These are phyloP conservation scores for Chiloscyllium plagiosum DNA, from an alignment of 2,113 vertebrate genomes.

Conservation along the genomic window DNA sequence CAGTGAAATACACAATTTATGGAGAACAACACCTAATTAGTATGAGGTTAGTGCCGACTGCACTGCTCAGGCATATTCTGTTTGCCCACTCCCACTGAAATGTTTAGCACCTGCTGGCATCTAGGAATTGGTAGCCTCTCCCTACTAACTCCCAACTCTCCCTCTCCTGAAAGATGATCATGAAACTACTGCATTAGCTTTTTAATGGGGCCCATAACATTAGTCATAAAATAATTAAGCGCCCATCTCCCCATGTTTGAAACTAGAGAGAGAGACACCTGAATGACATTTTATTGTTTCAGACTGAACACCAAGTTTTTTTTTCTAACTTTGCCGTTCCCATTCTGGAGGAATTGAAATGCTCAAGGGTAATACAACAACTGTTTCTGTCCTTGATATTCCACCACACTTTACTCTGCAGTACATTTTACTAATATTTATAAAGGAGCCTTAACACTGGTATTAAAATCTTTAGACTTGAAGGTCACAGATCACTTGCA, in stretches of 20 bases:
- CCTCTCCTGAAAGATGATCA: neutral
- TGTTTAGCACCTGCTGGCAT: neutral
- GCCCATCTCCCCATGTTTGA: neutral
- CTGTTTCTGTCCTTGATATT: neutral
- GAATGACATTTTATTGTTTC: neutral
- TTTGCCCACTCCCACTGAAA: neutral
- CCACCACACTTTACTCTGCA: neutral
- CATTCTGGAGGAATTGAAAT: neutral
- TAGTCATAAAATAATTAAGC: neutral
- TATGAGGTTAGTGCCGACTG: neutral
- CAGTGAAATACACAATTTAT: neutral
- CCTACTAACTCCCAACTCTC: no score
- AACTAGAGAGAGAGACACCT: neutral
- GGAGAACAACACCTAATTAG: neutral
- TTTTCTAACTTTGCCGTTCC: neutral
- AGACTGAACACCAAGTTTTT: neutral
- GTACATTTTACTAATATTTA: neutral
- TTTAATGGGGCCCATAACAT: neutral
- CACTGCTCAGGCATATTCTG: neutral
- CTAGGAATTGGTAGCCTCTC: no score
- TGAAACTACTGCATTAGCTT: neutral
- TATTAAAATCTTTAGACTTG: neutral
- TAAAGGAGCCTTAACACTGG: neutral
- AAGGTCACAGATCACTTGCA: neutral
- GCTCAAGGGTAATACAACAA: neutral